A percentile compares a stretch with the other conserved stretches of the same genome.
Conservation (phyloP, 2,888 invertebrate genomes). For the Neoitamus cyanurus region DNA sequence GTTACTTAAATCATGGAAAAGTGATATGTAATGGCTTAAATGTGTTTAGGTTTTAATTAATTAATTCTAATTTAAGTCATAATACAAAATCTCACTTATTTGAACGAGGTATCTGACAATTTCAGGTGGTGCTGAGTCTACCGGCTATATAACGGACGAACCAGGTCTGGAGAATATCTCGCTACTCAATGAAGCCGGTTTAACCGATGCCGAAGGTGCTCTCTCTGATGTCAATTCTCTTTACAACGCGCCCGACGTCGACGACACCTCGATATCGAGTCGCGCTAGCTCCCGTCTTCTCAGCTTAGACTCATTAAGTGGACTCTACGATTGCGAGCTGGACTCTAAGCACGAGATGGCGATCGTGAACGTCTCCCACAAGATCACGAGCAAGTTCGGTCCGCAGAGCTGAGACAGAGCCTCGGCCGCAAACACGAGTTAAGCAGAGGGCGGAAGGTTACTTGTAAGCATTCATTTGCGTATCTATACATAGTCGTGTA, state of each 20-base stretch:
- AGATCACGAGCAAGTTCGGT: constrained; percentile 66
- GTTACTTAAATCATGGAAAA: too few species aligned
- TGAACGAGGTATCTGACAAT: too few species aligned
- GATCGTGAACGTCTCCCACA: constrained; percentile 66
- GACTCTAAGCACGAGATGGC: constrained; percentile 67
- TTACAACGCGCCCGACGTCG: constrained; percentile 75
- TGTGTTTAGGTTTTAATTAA: not conserved
- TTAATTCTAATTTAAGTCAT: too few species aligned
- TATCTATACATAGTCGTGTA: constrained; percentile 35
- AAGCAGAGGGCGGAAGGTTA: not conserved
- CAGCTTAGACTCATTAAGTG: constrained; percentile 83
- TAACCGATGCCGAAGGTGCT: constrained; percentile 89
- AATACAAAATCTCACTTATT: constrained; percentile 1
- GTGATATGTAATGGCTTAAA: too few species aligned
- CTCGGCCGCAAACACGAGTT: not conserved
- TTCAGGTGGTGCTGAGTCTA: constrained; percentile 73
- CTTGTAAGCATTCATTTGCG: constrained; percentile 7
- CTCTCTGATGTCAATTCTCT: constrained; percentile 88
- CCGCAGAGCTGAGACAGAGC: constrained; percentile 57
- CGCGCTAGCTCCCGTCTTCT: constrained; percentile 85
- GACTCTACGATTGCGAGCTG: constrained; percentile 78
- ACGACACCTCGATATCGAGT: constrained; percentile 83
- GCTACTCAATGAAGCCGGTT: constrained; percentile 84
- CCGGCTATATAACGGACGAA: constrained; percentile 89
- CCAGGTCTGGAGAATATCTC: constrained; percentile 87